These are phyloP conservation scores for Lophius piscatorius DNA, from an alignment of 2,113 vertebrate species.

Conservation along the genomic window DNA sequence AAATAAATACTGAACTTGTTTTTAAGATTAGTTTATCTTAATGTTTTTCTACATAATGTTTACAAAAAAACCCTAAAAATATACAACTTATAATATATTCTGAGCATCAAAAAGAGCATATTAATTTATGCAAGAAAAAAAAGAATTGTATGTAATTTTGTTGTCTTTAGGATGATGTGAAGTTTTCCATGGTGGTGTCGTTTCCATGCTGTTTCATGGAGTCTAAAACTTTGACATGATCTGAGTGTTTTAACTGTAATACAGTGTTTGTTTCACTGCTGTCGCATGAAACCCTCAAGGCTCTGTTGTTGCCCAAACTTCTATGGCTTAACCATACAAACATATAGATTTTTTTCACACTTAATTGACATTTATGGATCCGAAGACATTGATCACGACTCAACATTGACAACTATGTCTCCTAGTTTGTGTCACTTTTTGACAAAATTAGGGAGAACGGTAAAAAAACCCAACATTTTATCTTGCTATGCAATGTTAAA, in stretches of 20 bases:
- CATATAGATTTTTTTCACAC: no score
- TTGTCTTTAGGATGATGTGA: constrained; percentile 52
- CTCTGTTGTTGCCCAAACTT: background rate
- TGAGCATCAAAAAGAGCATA: constrained; percentile 72
- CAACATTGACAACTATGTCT: no score
- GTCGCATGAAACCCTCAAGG: constrained; percentile 29
- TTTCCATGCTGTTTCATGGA: constrained; percentile 15
- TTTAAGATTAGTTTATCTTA: constrained; percentile 48
- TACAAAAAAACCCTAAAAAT: constrained; percentile 47
- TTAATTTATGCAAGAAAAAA: constrained; percentile 68
- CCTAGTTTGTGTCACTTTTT: no score
- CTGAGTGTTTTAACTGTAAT: constrained; percentile 63
- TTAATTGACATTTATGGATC: no score
- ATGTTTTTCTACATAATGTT: constrained; percentile 67
- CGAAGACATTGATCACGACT: no score
- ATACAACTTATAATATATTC: constrained; percentile 74
- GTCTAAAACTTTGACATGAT: constrained; percentile 49
- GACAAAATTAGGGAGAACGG: no score
- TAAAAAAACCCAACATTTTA: no score
- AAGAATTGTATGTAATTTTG: constrained; percentile 37
- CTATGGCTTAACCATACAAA: no score
- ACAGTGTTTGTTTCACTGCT: constrained; percentile 61
- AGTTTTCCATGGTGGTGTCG: constrained; percentile 37
- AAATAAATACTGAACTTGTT: constrained; percentile 46
- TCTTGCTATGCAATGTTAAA: no score